Evolutionary conservation across 2,113 vertebrate genomes (phyloP).

Genomic region (Tinamus guttatus): DNA sequence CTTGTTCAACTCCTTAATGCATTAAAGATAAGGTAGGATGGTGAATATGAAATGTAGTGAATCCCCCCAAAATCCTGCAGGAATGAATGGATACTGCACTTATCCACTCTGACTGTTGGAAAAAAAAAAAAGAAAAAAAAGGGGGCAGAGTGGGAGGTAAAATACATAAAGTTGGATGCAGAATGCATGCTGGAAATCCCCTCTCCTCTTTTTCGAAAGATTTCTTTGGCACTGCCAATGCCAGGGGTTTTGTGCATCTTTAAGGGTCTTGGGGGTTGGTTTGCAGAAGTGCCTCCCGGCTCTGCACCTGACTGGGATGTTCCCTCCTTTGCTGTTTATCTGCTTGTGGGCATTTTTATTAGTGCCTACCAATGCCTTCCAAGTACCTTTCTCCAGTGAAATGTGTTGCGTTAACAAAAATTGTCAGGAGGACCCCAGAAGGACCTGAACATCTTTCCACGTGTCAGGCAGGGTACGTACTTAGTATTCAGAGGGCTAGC

Average conservation of each 20-base stretch:
- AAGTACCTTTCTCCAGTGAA: not conserved
- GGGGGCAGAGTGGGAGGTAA: not conserved
- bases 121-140: not conserved
- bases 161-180: not conserved
- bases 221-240: not conserved
- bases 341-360: not conserved
- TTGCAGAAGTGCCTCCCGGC: not conserved
- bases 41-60: constrained; percentile 45
- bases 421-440: not conserved
- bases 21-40: constrained; percentile 74
- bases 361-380: not conserved
- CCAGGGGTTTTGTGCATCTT: not conserved
- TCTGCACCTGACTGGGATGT: not conserved
- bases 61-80: not conserved
- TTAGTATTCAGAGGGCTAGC: not conserved
- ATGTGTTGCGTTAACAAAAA: not conserved
- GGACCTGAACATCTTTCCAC: not conserved
- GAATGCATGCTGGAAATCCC: not conserved
- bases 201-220: not conserved
- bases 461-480: not conserved
- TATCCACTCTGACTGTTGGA: not conserved
- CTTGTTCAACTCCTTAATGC: constrained; percentile 80
- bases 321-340: not conserved
- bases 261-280: not conserved
- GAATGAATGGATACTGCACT: constrained; percentile 70